A percentile compares a stretch with the other conserved stretches of the same genome.
phyloP scores from a whole-genome alignment of 2,888 invertebrate species.

The Dasysyrphus albostriatus region DNA sequence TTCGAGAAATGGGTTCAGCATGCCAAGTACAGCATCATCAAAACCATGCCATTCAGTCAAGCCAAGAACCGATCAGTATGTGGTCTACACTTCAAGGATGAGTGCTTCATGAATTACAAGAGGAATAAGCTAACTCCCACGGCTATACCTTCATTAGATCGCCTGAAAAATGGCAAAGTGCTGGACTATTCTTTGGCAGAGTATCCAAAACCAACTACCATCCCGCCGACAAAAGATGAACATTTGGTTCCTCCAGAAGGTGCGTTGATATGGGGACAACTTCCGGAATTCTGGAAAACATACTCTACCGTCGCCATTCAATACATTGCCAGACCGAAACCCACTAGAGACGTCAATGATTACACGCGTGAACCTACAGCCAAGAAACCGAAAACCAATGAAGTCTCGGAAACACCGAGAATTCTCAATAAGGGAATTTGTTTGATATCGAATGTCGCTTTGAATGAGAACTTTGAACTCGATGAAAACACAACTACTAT shows the following conservation, averaged over 20 bases:
- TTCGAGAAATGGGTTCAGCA: slow-evolving; percentile 78
- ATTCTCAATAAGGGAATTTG: slow-evolving; percentile 40
- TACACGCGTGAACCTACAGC: background rate
- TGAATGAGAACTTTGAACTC: background rate
- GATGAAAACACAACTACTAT: slow-evolving; percentile 21
- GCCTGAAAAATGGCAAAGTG: slow-evolving; percentile 78
- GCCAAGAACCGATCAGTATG: slow-evolving; percentile 85
- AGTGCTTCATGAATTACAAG: slow-evolving; percentile 84
- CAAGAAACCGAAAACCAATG: slow-evolving; percentile 1
- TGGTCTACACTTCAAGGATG: slow-evolving; percentile 85
- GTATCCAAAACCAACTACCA: slow-evolving; percentile 76
- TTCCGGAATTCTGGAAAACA: slow-evolving; percentile 15
- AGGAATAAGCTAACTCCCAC: slow-evolving; percentile 83
- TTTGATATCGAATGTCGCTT: background rate
- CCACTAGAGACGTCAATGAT: background rate
- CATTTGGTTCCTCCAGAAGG: slow-evolving; percentile 80
- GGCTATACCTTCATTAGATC: slow-evolving; percentile 84
- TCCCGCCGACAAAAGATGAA: slow-evolving; percentile 72
- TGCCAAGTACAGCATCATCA: slow-evolving; percentile 76
- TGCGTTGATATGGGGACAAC: slow-evolving; percentile 77
- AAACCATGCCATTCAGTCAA: slow-evolving; percentile 82
- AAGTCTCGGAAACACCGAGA: background rate
- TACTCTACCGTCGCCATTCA: background rate
- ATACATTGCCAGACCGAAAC: too few species aligned
- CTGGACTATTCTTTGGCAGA: slow-evolving; percentile 79